Base-by-base conservation (phyloP, 2,113 vertebrate genomes). In the Tragelaphus scriptus region DNA sequence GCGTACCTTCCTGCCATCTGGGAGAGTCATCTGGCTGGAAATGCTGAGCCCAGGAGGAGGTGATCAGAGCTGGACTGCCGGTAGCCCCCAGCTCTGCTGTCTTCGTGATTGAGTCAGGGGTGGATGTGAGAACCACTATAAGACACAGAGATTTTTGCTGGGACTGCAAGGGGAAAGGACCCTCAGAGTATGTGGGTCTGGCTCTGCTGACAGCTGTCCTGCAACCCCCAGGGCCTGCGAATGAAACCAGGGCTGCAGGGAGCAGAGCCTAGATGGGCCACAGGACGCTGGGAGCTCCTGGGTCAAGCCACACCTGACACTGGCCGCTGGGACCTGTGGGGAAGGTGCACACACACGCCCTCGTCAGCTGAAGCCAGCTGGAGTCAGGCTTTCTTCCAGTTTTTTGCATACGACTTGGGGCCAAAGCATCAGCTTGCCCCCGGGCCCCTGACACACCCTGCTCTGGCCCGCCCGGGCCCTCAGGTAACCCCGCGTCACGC, bases 311-410 rank as follows among this genome's bases (percentile, higher is more conserved):
- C 3, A 32, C n/a, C 79, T 30, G 59, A 91, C 0, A 7, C n/a
- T 0, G 5, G 61, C 0, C 61, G 6, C 23, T 0, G 3, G 79
- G 12, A 0, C 59, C 49, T 7, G 8, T 12, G 59, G 53, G 79
- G 16, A 65, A 53, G 58, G 28, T 7, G 15, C n/a, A 30, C 25
- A 2, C 0, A 17, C 1, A 32, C 12, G 15, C 21, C 21, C 36
- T 28, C 51, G 25, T 44, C 21, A 30, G 77, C 23, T 55, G 90
- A 44, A 82, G 26, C 61, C 49, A 8, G 32, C 30, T 30, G 6
- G 26, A 92, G n/a, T 4, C 1, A 51, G 26, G 49, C 56, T 68
- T 55, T 55, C 79, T 25, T 80, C 55, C 61, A 1, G 25, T 40
- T 15, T 7, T 19, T 26, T 26, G 7, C 30, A 1, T 2, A 32